Base-by-base conservation (phyloP, 2,888 invertebrate species). In the Trachelus iudaicus region DNA sequence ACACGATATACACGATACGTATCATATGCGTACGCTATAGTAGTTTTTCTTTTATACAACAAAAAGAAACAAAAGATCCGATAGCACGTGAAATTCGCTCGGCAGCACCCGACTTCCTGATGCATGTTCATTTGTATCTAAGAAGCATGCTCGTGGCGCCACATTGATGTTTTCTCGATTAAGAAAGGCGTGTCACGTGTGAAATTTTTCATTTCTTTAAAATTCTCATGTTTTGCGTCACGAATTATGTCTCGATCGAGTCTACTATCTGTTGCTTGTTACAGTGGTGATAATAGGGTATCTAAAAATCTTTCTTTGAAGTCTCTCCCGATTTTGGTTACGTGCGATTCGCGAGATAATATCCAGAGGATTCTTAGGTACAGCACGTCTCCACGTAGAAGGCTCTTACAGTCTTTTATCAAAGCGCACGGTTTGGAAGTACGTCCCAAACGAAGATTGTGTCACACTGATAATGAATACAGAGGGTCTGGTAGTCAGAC, bases 311-410 rank as follows among this genome's bases (percentile, higher is more conserved):
- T 40, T 40, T 40, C 74, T 37, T 79, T 82, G 56, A 83, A 83
- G 73, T 83, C 83, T 11, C 79, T 84, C 15, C 83, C 83, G 31
- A 73, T 79, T 34, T 56, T 83, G 30, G 75, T 75, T 35, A 80
- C 77, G 0, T 81, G 75, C 56, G 79, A 82, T 31, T 83, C 84
- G n/a, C 37, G 83, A 33, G 82, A 85, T 73, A 80, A 80, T 35
- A 15, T 81, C 13, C 78, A 80, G 34, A 81, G 79, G 71, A 77
- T 80, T 9, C 76, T 73, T 40, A 78, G 79, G 1, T 69, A 75
- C 3, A 30, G 73, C 73, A 80, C 77, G n/a, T 15, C 69, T 34
- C 35, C 76, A 3, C 33, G 77, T 73, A 78, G 40, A 76, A 78
- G 78, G n/a, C n/a, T 76, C 31, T 73, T 76, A 1, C 31, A 34